Conservation (phyloP, 2,797 vertebrate genomes). For the Amniataba percoides region DNA sequence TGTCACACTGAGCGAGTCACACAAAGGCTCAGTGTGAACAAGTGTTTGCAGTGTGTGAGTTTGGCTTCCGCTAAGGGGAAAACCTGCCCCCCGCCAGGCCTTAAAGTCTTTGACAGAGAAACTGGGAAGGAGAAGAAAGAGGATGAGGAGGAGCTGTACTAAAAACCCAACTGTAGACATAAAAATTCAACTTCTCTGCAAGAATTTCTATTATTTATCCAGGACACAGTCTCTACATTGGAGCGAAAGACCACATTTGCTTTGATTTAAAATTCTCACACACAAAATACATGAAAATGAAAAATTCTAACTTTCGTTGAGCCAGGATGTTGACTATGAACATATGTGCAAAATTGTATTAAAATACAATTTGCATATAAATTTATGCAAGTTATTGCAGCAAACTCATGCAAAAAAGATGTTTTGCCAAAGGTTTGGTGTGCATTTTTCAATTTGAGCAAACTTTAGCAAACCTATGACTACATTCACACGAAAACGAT, state of each 20-base stretch:
- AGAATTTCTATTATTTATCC: conserved; percentile 38
- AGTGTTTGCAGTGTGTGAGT: conserved; percentile 55
- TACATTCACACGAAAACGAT: neutral
- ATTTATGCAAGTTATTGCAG: neutral
- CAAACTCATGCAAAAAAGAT: neutral
- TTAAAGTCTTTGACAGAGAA: conserved; percentile 47
- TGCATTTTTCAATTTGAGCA: neutral
- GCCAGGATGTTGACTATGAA: conserved; percentile 3
- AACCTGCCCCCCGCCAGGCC: conserved; percentile 39
- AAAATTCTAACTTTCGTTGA: neutral
- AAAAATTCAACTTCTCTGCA: conserved; percentile 25
- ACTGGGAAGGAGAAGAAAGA: conserved; percentile 42
- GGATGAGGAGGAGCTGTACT: conserved; percentile 7
- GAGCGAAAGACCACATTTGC: conserved; percentile 6
- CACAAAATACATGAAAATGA: neutral
- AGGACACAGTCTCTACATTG: conserved; percentile 7
- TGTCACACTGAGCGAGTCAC: conserved; percentile 32
- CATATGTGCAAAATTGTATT: neutral
- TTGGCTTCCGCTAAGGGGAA: conserved; percentile 44
- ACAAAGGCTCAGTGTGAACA: conserved; percentile 64
- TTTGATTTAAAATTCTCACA: conserved; percentile 27
- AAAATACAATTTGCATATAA: neutral
- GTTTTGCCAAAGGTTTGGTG: conserved; percentile 9
- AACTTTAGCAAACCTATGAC: neutral
- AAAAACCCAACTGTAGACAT: conserved; percentile 20